These are phyloP conservation scores for Characodon lateralis DNA, from an alignment of 2,797 vertebrate genomes.

Conservation along the genomic window DNA sequence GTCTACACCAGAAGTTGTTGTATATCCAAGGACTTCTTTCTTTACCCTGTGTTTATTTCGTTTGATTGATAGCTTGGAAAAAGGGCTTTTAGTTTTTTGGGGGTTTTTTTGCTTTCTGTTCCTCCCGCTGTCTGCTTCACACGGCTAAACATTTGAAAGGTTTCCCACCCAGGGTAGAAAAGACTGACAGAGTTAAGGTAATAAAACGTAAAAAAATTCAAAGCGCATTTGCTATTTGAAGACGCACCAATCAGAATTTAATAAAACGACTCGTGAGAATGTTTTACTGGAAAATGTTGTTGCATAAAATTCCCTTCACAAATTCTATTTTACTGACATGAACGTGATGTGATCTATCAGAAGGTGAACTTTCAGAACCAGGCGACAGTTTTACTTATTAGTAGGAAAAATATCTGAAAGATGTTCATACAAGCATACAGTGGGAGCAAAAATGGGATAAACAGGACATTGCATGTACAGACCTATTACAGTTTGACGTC, in stretches of 20 bases:
- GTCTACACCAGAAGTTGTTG: slow-evolving; percentile 10
- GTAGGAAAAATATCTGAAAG: neutral
- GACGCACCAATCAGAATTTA: neutral
- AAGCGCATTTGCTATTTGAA: slow-evolving; percentile 7
- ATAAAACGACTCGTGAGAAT: neutral
- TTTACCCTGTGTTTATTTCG: slow-evolving; percentile 37
- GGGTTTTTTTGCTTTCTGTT: neutral
- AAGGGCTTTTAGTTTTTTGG: neutral
- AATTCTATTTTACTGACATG: neutral
- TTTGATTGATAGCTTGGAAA: slow-evolving; percentile 28
- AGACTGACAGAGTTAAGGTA: neutral
- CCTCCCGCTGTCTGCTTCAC: neutral
- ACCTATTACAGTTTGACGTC: neutral
- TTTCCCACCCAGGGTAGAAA: neutral
- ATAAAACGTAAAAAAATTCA: slow-evolving; percentile 22
- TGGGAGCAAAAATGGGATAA: neutral
- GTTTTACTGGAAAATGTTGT: slow-evolving; percentile 10
- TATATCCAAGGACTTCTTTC: slow-evolving; percentile 26
- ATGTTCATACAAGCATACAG: neutral
- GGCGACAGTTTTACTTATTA: neutral
- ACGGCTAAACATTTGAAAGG: slow-evolving; percentile 10
- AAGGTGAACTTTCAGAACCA: neutral
- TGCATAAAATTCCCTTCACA: slow-evolving; percentile 1
- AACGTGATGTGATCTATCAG: neutral
- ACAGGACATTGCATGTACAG: neutral